These are phyloP conservation scores for Griposia aprilina DNA, from an alignment of 2,888 invertebrate genomes.

Conservation along the genomic window DNA sequence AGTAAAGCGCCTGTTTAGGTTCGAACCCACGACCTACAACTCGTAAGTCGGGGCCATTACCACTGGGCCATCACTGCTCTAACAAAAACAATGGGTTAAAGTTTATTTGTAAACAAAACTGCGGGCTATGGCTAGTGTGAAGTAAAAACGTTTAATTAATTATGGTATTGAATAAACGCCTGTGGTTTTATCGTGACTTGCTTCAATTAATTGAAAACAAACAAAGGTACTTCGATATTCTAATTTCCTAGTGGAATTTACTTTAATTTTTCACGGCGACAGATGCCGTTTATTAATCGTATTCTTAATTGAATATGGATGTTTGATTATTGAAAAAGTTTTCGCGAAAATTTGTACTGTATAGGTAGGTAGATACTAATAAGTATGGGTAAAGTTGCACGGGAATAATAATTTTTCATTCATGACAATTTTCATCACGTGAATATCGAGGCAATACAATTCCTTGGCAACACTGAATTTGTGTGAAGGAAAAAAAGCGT, in stretches of 20 bases:
- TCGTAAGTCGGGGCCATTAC: too few relatives aligned
- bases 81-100: neutral
- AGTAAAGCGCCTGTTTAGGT: too few relatives aligned
- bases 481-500: too few relatives aligned
- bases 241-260: slow-evolving; percentile 46
- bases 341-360: neutral
- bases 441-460: too few relatives aligned
- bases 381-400: too few relatives aligned
- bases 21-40: too few relatives aligned
- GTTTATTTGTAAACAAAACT: slow-evolving; percentile 1
- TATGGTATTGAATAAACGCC: slow-evolving; percentile 28
- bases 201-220: slow-evolving; percentile 54
- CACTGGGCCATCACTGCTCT: too few relatives aligned
- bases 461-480: too few relatives aligned
- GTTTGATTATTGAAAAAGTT: slow-evolving; percentile 15
- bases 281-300: slow-evolving; percentile 30
- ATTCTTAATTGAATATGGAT: slow-evolving; percentile 43
- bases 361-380: neutral
- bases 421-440: too few relatives aligned
- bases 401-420: too few relatives aligned
- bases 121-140: neutral
- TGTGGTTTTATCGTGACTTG: slow-evolving; percentile 35
- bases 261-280: slow-evolving; percentile 39
- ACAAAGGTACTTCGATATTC: slow-evolving; percentile 50
- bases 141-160: slow-evolving; percentile 27